A percentile compares a stretch with the other conserved stretches of the same genome.
These are phyloP conservation scores for Eilema caniola DNA, from an alignment of 2,888 invertebrate genomes.

Conservation along the genomic window DNA sequence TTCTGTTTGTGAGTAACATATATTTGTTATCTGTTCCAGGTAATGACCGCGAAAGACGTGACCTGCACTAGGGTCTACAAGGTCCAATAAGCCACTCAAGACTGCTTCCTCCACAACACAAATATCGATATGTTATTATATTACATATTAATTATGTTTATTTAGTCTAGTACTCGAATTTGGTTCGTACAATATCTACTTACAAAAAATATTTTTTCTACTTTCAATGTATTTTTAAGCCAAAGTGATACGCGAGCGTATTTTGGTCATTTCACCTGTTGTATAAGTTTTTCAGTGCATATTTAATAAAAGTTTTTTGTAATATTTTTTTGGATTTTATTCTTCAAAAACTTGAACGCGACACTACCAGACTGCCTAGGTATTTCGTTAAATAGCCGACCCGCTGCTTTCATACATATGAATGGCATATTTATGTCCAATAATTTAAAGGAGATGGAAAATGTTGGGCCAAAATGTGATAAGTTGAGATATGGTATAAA, in stretches of 20 bases:
- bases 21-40: conserved; percentile 77
- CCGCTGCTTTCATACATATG: too few species aligned
- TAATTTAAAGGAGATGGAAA: too few species aligned
- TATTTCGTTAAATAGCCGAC: too few species aligned
- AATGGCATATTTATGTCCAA: too few species aligned
- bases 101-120: conserved; percentile 75
- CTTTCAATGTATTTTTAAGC: conserved; percentile 60
- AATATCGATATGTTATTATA: conserved; percentile 60
- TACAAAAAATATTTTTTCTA: conserved; percentile 70
- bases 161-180: conserved; percentile 62
- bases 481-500: too few species aligned
- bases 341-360: conserved; percentile 5
- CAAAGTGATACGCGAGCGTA: conserved; percentile 64
- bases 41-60: conserved; percentile 91
- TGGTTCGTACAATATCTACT: conserved; percentile 46
- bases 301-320: conserved; percentile 72
- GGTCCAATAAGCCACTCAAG: conserved; percentile 82
- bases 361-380: neutral
- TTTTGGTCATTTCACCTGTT: conserved; percentile 64
- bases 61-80: conserved; percentile 92
- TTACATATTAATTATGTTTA: conserved; percentile 70
- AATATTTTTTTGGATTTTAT: conserved; percentile 29
- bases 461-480: too few species aligned
- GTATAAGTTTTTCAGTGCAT: conserved; percentile 82
- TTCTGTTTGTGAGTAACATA: neutral